A percentile compares a stretch with the other conserved stretches of the same genome.
These are phyloP conservation scores for Reinhardtius hippoglossoides DNA, from an alignment of 2,113 vertebrate species.

Conservation along the genomic window DNA sequence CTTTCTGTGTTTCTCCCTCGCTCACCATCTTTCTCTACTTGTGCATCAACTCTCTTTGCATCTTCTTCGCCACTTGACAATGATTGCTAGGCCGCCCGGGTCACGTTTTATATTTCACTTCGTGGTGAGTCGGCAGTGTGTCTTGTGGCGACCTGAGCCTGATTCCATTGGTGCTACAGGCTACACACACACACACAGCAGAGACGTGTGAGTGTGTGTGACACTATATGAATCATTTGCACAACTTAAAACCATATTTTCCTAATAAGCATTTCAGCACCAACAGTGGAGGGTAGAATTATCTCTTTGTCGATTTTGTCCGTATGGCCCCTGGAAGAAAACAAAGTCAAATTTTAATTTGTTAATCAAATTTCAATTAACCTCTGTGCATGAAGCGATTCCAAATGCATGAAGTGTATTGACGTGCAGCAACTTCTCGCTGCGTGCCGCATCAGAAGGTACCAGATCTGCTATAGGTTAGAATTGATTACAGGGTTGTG, in stretches of 20 bases:
- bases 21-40: constrained; percentile 1
- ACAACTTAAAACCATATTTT: constrained; percentile 29
- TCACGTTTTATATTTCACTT: constrained; percentile 43
- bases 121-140: constrained; percentile 24
- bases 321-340: background rate
- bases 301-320: constrained; percentile 34
- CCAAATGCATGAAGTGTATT: constrained; percentile 6
- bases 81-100: constrained; percentile 60
- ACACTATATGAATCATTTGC: constrained; percentile 3
- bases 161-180: background rate
- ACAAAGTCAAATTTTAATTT: constrained; percentile 44
- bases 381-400: constrained; percentile 23
- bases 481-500: constrained; percentile 47
- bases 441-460: background rate
- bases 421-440: constrained; percentile 8
- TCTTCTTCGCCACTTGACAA: constrained; percentile 49
- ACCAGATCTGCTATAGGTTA: constrained; percentile 19
- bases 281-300: constrained; percentile 23
- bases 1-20: constrained; percentile 19
- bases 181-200: background rate
- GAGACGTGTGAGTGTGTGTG: background rate
- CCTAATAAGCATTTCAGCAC: constrained; percentile 27
- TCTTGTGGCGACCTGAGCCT: constrained; percentile 11
- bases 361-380: constrained; percentile 64
- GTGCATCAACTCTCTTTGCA: background rate